phyloP scores from a whole-genome alignment of 2,888 invertebrate genomes.

The Falcaria lacertinaria region DNA sequence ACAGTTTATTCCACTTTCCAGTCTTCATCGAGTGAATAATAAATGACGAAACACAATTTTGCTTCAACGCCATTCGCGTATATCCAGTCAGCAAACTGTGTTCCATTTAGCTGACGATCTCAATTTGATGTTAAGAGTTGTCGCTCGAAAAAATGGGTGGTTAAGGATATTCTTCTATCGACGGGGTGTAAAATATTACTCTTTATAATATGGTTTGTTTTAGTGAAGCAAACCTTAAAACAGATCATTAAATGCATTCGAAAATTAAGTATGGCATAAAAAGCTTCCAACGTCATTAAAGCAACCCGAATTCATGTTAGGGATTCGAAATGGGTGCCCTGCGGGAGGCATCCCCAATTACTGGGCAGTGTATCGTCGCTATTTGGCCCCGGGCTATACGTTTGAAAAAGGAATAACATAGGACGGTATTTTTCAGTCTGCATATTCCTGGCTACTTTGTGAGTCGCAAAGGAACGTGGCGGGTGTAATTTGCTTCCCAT shows the following conservation, averaged over 20 bases:
- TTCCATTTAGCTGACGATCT: conserved; percentile 35
- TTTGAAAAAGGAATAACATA: conserved; percentile 1
- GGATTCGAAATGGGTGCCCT: conserved; percentile 56
- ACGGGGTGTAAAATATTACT: no score
- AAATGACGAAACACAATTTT: conserved; percentile 65
- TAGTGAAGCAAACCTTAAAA: conserved; percentile 13
- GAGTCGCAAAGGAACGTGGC: neutral
- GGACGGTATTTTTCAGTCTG: neutral
- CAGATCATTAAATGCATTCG: conserved; percentile 24
- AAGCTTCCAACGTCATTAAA: conserved; percentile 58
- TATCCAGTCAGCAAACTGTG: conserved; percentile 28
- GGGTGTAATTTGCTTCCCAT: neutral
- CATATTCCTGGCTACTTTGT: neutral
- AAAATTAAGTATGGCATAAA: conserved; percentile 45
- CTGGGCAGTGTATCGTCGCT: conserved; percentile 45
- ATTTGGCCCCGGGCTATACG: conserved; percentile 13
- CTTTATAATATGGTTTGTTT: conserved; percentile 4
- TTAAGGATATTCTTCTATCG: no score
- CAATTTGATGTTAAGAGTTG: conserved; percentile 15
- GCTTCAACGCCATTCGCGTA: conserved; percentile 14
- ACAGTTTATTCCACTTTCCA: conserved; percentile 67
- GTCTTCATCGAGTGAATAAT: conserved; percentile 66
- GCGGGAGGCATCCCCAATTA: conserved; percentile 57
- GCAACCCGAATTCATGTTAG: conserved; percentile 53
- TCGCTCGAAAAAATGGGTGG: conserved; percentile 26